Evolutionary conservation across 2,888 invertebrate genomes (phyloP).

Genomic region (Smittia aterrima): DNA sequence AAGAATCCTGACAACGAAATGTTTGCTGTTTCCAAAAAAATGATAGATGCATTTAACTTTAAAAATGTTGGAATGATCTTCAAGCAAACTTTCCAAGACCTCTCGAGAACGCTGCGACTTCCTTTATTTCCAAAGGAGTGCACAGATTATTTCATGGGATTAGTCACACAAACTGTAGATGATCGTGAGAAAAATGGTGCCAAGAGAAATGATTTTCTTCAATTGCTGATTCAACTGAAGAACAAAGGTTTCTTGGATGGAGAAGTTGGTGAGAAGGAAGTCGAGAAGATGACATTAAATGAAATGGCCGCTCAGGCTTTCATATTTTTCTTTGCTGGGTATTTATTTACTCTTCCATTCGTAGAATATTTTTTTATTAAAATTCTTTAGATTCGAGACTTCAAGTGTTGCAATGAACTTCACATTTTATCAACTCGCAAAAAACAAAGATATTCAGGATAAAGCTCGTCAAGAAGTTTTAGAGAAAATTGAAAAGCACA

Average conservation of each 20-base stretch:
- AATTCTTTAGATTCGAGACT: conserved; percentile 51
- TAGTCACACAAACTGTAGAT: conserved; percentile 54
- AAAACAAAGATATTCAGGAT: conserved; percentile 49
- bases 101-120: background rate
- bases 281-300: background rate
- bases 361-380: too few species aligned
- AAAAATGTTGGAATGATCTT: background rate
- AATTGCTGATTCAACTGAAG: conserved; percentile 57
- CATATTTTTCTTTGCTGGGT: conserved; percentile 31
- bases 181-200: conserved; percentile 52
- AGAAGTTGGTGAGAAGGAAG: conserved; percentile 43
- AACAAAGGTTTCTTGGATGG: conserved; percentile 51
- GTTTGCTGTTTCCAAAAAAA: conserved; percentile 40
- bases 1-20: conserved; percentile 45
- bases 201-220: conserved; percentile 58
- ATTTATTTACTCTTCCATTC: background rate
- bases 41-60: background rate
- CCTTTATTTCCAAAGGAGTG: background rate
- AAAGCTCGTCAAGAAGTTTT: conserved; percentile 52
- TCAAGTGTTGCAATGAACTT: conserved; percentile 50
- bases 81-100: background rate
- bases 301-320: conserved; percentile 32
- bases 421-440: conserved; percentile 51
- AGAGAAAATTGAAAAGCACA: conserved; percentile 46
- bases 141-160: conserved; percentile 53